phyloP scores from a whole-genome alignment of 2,113 vertebrate species.

The Boleophthalmus pectinirostris region DNA sequence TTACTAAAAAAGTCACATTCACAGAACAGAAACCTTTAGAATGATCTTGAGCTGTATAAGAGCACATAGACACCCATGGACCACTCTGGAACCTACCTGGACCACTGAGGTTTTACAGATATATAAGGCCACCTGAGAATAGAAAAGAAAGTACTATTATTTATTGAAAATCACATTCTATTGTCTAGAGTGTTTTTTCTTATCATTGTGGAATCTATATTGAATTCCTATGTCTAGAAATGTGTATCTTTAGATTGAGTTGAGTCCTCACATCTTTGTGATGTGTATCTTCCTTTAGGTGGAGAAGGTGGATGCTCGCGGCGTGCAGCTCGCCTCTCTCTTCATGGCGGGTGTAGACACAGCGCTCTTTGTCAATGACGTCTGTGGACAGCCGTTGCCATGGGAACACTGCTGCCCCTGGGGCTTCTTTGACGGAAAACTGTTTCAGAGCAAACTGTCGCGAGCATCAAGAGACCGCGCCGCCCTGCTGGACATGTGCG shows the following conservation, averaged over 20 bases:
- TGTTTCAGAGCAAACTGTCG: conserved; percentile 91
- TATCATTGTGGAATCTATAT: no score
- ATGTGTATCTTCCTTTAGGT: conserved; percentile 71
- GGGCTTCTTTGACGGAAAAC: conserved; percentile 94
- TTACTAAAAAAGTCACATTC: no score
- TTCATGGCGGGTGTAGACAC: conserved; percentile 94
- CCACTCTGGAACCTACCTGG: no score
- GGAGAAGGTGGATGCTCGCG: conserved; percentile 89
- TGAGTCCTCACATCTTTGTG: not conserved
- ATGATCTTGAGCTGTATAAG: no score
- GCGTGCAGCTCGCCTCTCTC: conserved; percentile 89
- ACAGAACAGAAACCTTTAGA: no score
- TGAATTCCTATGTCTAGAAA: no score
- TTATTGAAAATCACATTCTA: no score
- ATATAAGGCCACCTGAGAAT: no score
- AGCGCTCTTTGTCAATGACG: conserved; percentile 89
- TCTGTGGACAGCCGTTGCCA: conserved; percentile 90
- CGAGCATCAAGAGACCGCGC: conserved; percentile 82
- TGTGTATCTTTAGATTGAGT: not conserved
- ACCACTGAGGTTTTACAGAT: no score
- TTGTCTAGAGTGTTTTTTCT: no score
- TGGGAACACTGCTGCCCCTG: conserved; percentile 95
- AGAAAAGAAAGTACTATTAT: no score
- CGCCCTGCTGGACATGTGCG: conserved; percentile 89
- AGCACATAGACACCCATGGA: no score